Evolutionary conservation across 2,113 vertebrate species (phyloP), one percentile per base, ranked within the genome.

Genomic region (Garra rufa): DNA sequence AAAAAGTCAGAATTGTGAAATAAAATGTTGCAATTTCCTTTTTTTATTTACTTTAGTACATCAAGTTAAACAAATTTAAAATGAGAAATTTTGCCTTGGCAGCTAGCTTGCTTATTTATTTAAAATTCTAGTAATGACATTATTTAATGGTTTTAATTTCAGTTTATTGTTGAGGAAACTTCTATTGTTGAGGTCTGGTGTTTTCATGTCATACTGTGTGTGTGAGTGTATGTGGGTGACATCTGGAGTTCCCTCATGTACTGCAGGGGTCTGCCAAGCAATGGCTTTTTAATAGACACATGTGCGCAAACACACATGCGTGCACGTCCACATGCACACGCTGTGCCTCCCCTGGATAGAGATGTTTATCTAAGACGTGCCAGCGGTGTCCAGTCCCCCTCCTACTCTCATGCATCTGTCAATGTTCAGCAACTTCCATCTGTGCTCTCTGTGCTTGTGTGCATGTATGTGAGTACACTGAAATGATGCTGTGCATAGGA

Each of bases 241-340:
- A 94, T 94, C 92, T 95, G 95, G 90, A 91, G 63, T 2, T 2
- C 90, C 88, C 89, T 90, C 87, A 0, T 86, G 88, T 94, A 91
- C 90, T 90, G 41, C 7, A 73, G 76, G 81, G 86, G 15, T 84
- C 82, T 50, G 78, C 44, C 52, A 65, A 85, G 76, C 75, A 85
- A 89, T 88, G 82, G 55, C 79, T 88, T 89, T 87, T 89, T 90
- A 89, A 89, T 89, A 87, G 81, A 84, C 82, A 74, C 79, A 76
- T 21, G 86, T 85, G 61, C 50, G 79, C 76, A 78, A 59, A 61
- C 85, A 80, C 86, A 82, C 63, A 76, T 46, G 75, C 50, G 43
- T 59, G 67, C 41, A 77, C 61, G 43, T 46, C 50, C 74, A 83
- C 74, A 80, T 59, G 73, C 76, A 84, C 63, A 84, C 76, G 67